A percentile compares a stretch with the other conserved stretches of the same genome.
Conservation (phyloP, 2,888 invertebrate species). For the Cosmopolites sordidus region DNA sequence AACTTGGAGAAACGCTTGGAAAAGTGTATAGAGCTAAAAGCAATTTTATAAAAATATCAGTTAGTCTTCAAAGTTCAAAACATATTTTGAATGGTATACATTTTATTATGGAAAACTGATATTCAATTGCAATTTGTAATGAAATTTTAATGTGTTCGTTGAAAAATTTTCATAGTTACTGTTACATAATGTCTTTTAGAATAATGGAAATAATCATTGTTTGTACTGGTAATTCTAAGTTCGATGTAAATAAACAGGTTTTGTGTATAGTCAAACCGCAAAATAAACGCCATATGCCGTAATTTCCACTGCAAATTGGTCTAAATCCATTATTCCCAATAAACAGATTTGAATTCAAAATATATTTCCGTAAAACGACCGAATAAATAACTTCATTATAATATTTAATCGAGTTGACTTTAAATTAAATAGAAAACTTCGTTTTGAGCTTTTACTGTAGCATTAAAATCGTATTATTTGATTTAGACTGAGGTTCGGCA, state of each 20-base stretch:
- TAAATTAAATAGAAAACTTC: conserved; percentile 9
- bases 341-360: conserved; percentile 4
- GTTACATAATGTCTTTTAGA: too few species aligned
- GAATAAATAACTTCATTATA: conserved; percentile 7
- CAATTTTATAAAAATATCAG: too few species aligned
- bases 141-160: too few species aligned
- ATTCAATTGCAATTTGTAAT: too few species aligned
- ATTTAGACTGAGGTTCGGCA: conserved; percentile 5
- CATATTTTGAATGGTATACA: too few species aligned
- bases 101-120: too few species aligned
- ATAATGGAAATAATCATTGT: too few species aligned
- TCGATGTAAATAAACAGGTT: not conserved
- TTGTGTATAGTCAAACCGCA: not conserved
- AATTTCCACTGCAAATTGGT: conserved; percentile 2
- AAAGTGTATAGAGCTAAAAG: too few species aligned
- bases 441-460: conserved; percentile 4
- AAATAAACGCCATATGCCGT: not conserved
- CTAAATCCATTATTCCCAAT: conserved; percentile 4
- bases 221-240: too few species aligned
- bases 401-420: conserved; percentile 9
- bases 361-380: conserved; percentile 3
- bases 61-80: too few species aligned
- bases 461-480: conserved; percentile 8
- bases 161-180: too few species aligned
- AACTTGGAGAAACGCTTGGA: too few species aligned